phyloP scores from a whole-genome alignment of 2,888 invertebrate genomes.

The Calameuta idolon region DNA sequence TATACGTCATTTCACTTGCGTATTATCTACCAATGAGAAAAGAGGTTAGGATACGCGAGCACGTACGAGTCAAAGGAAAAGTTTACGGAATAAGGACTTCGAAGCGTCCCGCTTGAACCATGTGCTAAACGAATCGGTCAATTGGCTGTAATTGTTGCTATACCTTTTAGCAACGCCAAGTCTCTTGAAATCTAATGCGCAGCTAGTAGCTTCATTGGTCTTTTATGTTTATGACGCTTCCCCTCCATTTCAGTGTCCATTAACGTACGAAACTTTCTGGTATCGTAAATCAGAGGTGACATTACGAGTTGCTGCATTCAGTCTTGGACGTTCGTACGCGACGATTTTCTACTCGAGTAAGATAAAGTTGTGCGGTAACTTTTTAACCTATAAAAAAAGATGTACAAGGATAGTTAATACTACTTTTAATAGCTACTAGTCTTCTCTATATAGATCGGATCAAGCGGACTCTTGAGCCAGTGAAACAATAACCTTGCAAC shows the following conservation, averaged over 20 bases:
- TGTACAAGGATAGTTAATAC: background rate
- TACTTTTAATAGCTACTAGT: background rate
- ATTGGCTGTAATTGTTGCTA: conserved; percentile 3
- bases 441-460: background rate
- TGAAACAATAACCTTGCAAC: background rate
- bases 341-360: background rate
- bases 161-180: background rate
- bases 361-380: background rate
- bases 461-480: background rate
- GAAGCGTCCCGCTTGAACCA: background rate
- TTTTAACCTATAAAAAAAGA: background rate
- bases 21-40: background rate
- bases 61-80: background rate
- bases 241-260: background rate
- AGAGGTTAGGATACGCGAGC: background rate
- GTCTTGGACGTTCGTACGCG: background rate
- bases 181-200: background rate
- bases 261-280: background rate
- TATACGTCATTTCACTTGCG: background rate
- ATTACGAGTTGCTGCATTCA: background rate
- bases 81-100: background rate
- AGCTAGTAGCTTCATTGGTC: background rate
- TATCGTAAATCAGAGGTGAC: background rate
- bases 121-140: conserved; percentile 2
- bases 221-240: background rate